Conservation (phyloP, 2,797 vertebrate species). For the Telmatherina bonti region DNA sequence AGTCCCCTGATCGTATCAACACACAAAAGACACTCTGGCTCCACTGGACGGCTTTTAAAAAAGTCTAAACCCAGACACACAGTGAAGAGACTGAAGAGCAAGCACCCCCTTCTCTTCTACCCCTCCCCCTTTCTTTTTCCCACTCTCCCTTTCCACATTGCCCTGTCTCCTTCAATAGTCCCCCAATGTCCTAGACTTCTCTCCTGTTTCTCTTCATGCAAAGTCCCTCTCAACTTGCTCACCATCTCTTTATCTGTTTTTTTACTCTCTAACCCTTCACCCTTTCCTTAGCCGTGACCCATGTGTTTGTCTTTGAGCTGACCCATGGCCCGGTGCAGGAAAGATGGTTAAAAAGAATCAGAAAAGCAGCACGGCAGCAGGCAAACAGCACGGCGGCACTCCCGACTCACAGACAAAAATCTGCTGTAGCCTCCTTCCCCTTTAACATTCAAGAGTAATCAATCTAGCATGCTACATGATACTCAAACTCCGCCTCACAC, state of each 20-base stretch:
- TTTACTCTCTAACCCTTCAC: constrained; percentile 44
- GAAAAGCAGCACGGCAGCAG: constrained; percentile 64
- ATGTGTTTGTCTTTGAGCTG: constrained; percentile 93
- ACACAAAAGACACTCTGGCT: constrained; percentile 83
- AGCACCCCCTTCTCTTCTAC: constrained; percentile 54
- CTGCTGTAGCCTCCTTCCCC: constrained; percentile 91
- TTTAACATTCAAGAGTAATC: constrained; percentile 96
- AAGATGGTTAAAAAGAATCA: constrained; percentile 51
- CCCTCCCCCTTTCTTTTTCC: constrained; percentile 69
- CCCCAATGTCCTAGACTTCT: constrained; percentile 70
- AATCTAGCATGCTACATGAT: constrained; percentile 96
- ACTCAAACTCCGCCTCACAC: constrained; percentile 84
- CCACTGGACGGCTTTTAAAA: constrained; percentile 69
- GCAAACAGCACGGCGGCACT: constrained; percentile 85
- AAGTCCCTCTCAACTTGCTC: constrained; percentile 70
- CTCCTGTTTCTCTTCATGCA: constrained; percentile 68
- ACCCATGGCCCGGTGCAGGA: constrained; percentile 85
- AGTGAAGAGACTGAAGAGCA: constrained; percentile 67
- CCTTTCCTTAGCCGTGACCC: constrained; percentile 65
- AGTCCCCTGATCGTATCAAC: constrained; percentile 75
- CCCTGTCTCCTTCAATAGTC: constrained; percentile 74
- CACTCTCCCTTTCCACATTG: constrained; percentile 72
- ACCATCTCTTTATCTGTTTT: constrained; percentile 56
- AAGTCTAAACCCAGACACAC: constrained; percentile 69
- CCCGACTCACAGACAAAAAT: constrained; percentile 87